phyloP scores from a whole-genome alignment of 2,888 invertebrate genomes.

The Drosophila mettleri region DNA sequence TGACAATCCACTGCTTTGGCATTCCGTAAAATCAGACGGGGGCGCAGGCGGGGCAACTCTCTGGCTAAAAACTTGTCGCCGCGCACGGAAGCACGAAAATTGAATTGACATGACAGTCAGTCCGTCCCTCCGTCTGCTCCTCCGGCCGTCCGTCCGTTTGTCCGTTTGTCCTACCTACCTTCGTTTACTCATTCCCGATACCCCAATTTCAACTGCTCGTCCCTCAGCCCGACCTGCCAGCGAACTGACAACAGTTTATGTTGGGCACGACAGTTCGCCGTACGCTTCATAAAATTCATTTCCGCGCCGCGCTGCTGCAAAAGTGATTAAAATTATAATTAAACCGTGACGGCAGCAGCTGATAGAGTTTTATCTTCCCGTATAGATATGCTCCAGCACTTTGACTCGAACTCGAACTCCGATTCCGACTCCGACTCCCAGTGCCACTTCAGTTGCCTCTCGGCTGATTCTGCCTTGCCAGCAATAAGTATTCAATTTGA shows the following conservation, averaged over 20 bases:
- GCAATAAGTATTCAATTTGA: slow-evolving; percentile 73
- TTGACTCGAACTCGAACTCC: slow-evolving; percentile 2
- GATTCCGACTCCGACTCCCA: neutral
- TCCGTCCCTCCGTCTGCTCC: slow-evolving; percentile 34
- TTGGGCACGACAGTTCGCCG: slow-evolving; percentile 78
- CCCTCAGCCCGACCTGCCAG: slow-evolving; percentile 1
- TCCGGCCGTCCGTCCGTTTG: slow-evolving; percentile 42
- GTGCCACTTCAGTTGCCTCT: too few relatives aligned
- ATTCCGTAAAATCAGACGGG: slow-evolving; percentile 25
- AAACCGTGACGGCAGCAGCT: slow-evolving; percentile 74
- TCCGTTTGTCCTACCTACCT: slow-evolving; percentile 1
- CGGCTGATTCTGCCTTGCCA: slow-evolving; percentile 9
- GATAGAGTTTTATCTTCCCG: slow-evolving; percentile 43
- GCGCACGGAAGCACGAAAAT: slow-evolving; percentile 81
- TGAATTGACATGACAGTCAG: slow-evolving; percentile 80
- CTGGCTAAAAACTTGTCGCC: slow-evolving; percentile 79
- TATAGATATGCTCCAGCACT: slow-evolving; percentile 2
- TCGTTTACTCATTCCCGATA: slow-evolving; percentile 8
- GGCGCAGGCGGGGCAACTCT: slow-evolving; percentile 11
- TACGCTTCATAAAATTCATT: slow-evolving; percentile 81
- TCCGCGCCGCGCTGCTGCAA: slow-evolving; percentile 76
- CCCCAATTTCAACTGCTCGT: slow-evolving; percentile 7
- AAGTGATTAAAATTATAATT: slow-evolving; percentile 80
- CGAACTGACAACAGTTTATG: slow-evolving; percentile 78
- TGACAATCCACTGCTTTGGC: slow-evolving; percentile 61